phyloP scores from a whole-genome alignment of 2,888 invertebrate species.

The Volucella zonaria region DNA sequence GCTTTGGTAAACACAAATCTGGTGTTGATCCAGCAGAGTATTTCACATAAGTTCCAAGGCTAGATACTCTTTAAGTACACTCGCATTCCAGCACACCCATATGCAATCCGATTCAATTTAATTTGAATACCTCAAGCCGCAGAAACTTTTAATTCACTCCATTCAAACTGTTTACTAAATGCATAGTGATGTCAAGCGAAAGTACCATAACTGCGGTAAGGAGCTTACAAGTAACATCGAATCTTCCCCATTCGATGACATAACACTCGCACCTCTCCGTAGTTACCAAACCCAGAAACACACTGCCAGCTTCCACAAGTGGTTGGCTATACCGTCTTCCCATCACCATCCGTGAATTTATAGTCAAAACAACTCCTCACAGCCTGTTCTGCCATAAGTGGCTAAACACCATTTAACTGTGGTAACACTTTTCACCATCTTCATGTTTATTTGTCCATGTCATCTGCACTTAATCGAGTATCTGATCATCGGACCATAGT shows the following conservation, averaged over 20 bases:
- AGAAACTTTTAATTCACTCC: too few relatives aligned
- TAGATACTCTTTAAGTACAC: too few relatives aligned
- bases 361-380: slow-evolving; percentile 25
- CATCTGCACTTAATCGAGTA: slow-evolving; percentile 39
- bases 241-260: slow-evolving; percentile 21
- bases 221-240: neutral
- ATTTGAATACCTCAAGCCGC: too few relatives aligned
- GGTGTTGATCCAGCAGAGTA: too few relatives aligned
- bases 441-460: slow-evolving; percentile 10
- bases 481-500: slow-evolving; percentile 46
- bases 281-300: neutral
- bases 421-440: slow-evolving; percentile 40
- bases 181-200: neutral
- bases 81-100: too few relatives aligned
- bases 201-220: neutral
- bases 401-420: slow-evolving; percentile 22
- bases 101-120: too few relatives aligned
- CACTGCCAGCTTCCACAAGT: neutral
- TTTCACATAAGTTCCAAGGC: too few relatives aligned
- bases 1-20: too few relatives aligned
- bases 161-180: too few relatives aligned
- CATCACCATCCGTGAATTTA: slow-evolving; percentile 1
- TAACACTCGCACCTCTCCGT: slow-evolving; percentile 16
- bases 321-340: neutral
- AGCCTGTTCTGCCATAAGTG: slow-evolving; percentile 55